Evolutionary conservation across 2,797 vertebrate genomes (phyloP).

Genomic region (Myotis daubentonii): DNA sequence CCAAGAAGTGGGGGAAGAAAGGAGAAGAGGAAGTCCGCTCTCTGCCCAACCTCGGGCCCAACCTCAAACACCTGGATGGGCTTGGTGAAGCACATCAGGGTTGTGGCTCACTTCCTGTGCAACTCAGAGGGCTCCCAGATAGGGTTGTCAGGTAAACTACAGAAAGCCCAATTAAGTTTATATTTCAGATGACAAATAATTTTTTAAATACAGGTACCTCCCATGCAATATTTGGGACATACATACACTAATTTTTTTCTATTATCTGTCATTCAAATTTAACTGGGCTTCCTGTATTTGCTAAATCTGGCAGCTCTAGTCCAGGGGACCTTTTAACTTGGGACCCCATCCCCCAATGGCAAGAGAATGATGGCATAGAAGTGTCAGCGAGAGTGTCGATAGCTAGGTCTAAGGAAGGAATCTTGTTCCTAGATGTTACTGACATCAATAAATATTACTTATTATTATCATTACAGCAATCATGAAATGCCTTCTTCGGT

Average conservation of each 20-base stretch:
- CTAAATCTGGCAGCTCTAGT: not conserved
- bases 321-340: not conserved
- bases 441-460: not conserved
- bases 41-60: not conserved
- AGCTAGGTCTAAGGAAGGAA: not conserved
- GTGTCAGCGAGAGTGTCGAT: not conserved
- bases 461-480: not conserved
- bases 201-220: not conserved
- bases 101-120: not conserved
- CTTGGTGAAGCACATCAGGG: not conserved
- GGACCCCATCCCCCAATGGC: not conserved
- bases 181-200: not conserved
- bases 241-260: not conserved
- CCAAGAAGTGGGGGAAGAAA: no score
- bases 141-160: not conserved
- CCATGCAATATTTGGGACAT: not conserved
- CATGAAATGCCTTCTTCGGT: not conserved
- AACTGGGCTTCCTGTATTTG: not conserved
- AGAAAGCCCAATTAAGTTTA: not conserved
- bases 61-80: not conserved
- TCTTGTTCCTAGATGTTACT: not conserved
- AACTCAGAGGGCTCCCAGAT: not conserved
- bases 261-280: slow-evolving; percentile 4
- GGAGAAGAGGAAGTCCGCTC: not conserved
- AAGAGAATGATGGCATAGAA: not conserved